Evolutionary conservation across 30 jellyfish, hydroid and myxozoan genomes (phyloP), one percentile per base, ranked within the genome.

Genomic region (Hydra vulgaris): DNA sequence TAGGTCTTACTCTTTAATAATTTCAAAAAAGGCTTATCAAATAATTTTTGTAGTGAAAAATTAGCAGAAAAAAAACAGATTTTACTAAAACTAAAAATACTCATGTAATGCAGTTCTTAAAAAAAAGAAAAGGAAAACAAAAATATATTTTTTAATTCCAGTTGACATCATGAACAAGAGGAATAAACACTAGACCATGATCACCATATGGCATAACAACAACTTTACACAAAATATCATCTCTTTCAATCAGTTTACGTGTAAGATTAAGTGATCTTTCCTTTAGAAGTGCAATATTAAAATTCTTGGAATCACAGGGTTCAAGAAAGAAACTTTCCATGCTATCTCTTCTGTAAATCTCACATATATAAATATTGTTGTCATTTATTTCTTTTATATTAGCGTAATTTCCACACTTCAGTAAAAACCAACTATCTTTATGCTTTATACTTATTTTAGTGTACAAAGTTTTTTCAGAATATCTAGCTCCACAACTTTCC

Each of bases 251-350:
- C 61, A 40, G 61, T 40, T 40, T 40, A 40, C 61, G 61, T 40
- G 61, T 40, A 40, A 40, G 61, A 40, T 40, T 40, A 40, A 40
- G 61, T 40, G 61, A 40, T 40, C 61, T 40, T 40, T 40, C 61
- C 61, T 40, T 40, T 40, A 40, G 61, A 40, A 40, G 61, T 40
- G 61, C 61, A 40, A 40, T 40, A 40, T 40, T 40, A 40, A 69
- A 69, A 19, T 69, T 69, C 27, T 40, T 40, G 61, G 81, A 73
- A 53, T 25, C 81, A 73, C 81, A 73, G 61, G 81, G 81, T 25
- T 22, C 53, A 73, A 20, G 56, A 25, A 73, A 73, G 22, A 73
- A 73, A 25, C 56, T 25, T 73, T 73, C 66, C 26, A 20, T 20
- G 53, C 26, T n/a, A n/a, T n/a, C n/a, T 22, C 20, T 73, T n/a